Conservation (phyloP, 2,888 invertebrate genomes). For the Drosophila tripunctata region DNA sequence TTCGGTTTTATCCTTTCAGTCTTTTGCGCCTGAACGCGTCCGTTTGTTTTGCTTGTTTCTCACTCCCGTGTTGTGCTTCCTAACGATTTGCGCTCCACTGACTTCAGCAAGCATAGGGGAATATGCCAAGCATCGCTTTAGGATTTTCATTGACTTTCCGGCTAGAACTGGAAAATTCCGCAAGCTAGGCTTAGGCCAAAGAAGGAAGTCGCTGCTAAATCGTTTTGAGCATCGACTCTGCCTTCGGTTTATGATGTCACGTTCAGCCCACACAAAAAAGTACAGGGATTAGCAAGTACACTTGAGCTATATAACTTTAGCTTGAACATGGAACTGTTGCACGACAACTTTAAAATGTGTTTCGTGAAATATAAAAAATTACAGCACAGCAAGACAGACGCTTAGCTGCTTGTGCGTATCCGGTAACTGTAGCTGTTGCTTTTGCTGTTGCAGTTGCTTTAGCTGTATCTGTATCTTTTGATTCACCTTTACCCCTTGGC, state of each 20-base stretch:
- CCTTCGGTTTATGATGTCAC: conserved; percentile 52
- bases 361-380: neutral
- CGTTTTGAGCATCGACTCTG: conserved; percentile 27
- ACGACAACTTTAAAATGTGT: conserved; percentile 34
- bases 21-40: conserved; percentile 47
- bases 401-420: conserved; percentile 51
- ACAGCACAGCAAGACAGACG: conserved; percentile 1
- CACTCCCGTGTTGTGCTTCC: conserved; percentile 17
- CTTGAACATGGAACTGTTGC: conserved; percentile 43
- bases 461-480: conserved; percentile 13
- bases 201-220: conserved; percentile 36
- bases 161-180: conserved; percentile 45
- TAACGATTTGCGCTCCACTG: conserved; percentile 63
- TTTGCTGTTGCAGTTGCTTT: conserved; percentile 2
- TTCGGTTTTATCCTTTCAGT: conserved; percentile 39
- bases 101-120: conserved; percentile 25
- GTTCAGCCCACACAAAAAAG: conserved; percentile 38
- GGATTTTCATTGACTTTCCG: conserved; percentile 41
- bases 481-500: conserved; percentile 62
- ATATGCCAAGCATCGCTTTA: conserved; percentile 9
- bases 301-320: conserved; percentile 9
- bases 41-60: conserved; percentile 30
- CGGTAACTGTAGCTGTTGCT: conserved; percentile 27
- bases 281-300: conserved; percentile 53
- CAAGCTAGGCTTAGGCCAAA: conserved; percentile 58